phyloP scores from a whole-genome alignment of 2,888 invertebrate species.

The Troides oblongomaculatus region DNA sequence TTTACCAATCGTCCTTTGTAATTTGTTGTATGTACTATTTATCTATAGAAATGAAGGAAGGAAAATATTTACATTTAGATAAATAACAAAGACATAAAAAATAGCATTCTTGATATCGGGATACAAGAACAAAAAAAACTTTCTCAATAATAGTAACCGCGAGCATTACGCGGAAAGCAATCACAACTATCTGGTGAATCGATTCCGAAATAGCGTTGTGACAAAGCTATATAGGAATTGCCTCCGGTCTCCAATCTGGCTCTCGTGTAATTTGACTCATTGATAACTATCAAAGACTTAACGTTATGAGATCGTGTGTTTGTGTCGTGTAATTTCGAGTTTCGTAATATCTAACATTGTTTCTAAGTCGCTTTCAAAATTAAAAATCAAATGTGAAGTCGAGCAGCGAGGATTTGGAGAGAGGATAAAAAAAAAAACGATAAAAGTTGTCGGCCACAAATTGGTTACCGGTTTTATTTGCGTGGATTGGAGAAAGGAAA shows the following conservation, averaged over 20 bases:
- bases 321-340: background rate
- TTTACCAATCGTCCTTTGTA: slow-evolving; percentile 4
- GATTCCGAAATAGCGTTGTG: slow-evolving; percentile 59
- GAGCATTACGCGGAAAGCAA: slow-evolving; percentile 59
- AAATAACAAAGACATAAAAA: background rate
- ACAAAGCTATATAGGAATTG: slow-evolving; percentile 40
- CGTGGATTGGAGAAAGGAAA: background rate
- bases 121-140: slow-evolving; percentile 13
- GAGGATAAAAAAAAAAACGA: background rate
- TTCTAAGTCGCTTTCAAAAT: slow-evolving; percentile 2
- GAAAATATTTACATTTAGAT: background rate
- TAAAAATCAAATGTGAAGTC: slow-evolving; percentile 8
- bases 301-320: slow-evolving; percentile 44
- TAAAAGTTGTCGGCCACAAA: background rate
- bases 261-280: slow-evolving; percentile 57
- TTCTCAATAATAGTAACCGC: slow-evolving; percentile 29
- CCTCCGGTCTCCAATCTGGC: slow-evolving; percentile 46
- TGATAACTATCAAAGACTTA: slow-evolving; percentile 55
- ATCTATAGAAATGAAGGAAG: background rate
- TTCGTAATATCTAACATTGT: background rate
- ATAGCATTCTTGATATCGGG: background rate
- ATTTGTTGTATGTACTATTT: slow-evolving; percentile 4
- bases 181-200: slow-evolving; percentile 64
- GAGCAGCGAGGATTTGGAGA: slow-evolving; percentile 3
- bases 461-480: slow-evolving; percentile 4